A percentile compares a stretch with the other conserved stretches of the same genome.
Conservation (phyloP, 1,140 invertebrate genomes). For the Trichomalopsis sarcophagae region DNA sequence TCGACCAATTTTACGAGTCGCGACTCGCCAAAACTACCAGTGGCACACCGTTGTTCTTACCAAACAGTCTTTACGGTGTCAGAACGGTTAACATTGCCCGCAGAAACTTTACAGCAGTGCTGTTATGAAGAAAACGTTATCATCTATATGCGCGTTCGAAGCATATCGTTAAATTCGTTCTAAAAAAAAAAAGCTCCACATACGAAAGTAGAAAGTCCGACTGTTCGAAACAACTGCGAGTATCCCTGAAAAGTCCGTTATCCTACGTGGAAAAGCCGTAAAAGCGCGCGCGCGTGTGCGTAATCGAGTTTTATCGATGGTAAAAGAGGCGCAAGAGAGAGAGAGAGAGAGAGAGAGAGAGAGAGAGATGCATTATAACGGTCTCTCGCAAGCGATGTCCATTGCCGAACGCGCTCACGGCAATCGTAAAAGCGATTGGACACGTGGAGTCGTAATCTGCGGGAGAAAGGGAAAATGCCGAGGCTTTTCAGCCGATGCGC, state of each 20-base stretch:
- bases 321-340: neutral
- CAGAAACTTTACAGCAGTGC: no score
- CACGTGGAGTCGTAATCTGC: conserved; percentile 9
- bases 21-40: no score
- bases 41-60: no score
- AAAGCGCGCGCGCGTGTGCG: neutral
- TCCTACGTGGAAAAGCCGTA: conserved; percentile 14
- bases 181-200: neutral
- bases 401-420: neutral
- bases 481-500: conserved; percentile 30
- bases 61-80: no score
- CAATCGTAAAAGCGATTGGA: conserved; percentile 46
- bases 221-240: neutral
- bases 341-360: neutral
- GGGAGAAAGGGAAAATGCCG: conserved; percentile 12
- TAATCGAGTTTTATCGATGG: conserved; percentile 37
- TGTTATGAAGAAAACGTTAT: neutral
- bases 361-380: neutral
- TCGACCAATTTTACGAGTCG: no score
- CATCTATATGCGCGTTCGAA: neutral
- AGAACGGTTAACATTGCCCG: no score
- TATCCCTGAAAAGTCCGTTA: neutral
- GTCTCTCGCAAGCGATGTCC: neutral
- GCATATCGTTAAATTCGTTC: no score
- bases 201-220: neutral